Base-by-base conservation (phyloP, 2,888 invertebrate species). In the Cryptocephalus moraei region DNA sequence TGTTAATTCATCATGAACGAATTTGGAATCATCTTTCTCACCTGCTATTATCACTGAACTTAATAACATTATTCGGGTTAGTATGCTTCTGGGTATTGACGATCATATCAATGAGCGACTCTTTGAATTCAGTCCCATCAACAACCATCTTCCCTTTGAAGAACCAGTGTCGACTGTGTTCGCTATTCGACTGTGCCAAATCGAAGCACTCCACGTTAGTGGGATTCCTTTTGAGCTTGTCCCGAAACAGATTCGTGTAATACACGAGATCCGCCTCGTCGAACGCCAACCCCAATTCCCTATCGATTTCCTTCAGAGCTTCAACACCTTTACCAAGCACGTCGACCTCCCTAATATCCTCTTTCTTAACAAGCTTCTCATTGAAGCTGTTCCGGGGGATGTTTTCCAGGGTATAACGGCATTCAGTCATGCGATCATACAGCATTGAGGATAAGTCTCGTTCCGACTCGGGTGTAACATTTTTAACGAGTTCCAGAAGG, bases 91-190 rank as follows among this genome's bases (percentile, higher is more conserved):
- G 94, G 0, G 97, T 97, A 39, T 84, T 82, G 62, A 90, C 87
- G 42, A 99, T 91, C 86, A 94, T 88, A 63, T 90, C 84, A 60
- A 99, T 88, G 9, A 99, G 74, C 0, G 93, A 91, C 62, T 86
- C 77, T n/a, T 83, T 74, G 55, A 84, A 73, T 62, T 84, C 81
- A 57, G 80, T 71, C 0, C 88, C 91, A 73, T 96, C 89, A 42
- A 95, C 75, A 43, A 90, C 70, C 74, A 94, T 82, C 63, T 82
- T 81, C 0, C 95, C 95, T 75, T 91, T 91, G 72, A 97, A 97
- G 74, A 97, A 97, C 97, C 97, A 97, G 75, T 99, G 97, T 6
- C 97, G 79, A 51, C 94, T 94, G 70, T 99, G 97, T 68, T 99
- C 97, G 69, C 95, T 94, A 68, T 96, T 96, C 32, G 93, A 93